These are phyloP conservation scores for Ursus arctos DNA, from an alignment of 2,113 vertebrate genomes.

Conservation along the genomic window DNA sequence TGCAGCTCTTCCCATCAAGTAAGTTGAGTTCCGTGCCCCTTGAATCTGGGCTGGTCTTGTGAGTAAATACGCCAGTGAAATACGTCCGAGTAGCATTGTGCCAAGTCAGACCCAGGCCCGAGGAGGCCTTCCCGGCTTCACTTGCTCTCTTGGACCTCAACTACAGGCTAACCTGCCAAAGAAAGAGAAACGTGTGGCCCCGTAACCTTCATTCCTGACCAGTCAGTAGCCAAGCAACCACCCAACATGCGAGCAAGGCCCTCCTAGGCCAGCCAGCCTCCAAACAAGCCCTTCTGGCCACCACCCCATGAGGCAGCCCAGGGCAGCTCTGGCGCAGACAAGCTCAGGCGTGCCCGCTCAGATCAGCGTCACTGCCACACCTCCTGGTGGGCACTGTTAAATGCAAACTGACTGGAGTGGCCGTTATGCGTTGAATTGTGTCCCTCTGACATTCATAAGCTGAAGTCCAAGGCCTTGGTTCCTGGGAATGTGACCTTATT, in stretches of 20 bases:
- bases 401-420: not conserved
- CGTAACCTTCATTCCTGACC: not conserved
- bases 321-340: not conserved
- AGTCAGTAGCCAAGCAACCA: not conserved
- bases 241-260: not conserved
- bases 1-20: not conserved
- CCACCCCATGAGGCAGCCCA: accelerated
- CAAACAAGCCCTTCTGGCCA: too few relatives aligned
- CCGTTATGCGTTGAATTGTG: accelerated
- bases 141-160: not conserved
- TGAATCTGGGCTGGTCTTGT: not conserved
- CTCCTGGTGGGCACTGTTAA: too few relatives aligned
- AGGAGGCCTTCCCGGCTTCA: not conserved
- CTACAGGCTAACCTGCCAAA: too few relatives aligned
- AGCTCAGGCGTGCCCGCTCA: too few relatives aligned
- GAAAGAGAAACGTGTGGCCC: not conserved
- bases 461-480: not conserved
- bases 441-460: too few relatives aligned
- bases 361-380: not conserved
- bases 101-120: not conserved
- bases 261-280: not conserved
- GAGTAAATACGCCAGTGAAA: not conserved
- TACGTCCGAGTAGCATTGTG: accelerated
- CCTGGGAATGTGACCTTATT: not conserved
- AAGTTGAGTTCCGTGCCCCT: not conserved